These are phyloP conservation scores for Neosilurus hyrtlii DNA, from an alignment of 2,797 vertebrate species.

Conservation along the genomic window DNA sequence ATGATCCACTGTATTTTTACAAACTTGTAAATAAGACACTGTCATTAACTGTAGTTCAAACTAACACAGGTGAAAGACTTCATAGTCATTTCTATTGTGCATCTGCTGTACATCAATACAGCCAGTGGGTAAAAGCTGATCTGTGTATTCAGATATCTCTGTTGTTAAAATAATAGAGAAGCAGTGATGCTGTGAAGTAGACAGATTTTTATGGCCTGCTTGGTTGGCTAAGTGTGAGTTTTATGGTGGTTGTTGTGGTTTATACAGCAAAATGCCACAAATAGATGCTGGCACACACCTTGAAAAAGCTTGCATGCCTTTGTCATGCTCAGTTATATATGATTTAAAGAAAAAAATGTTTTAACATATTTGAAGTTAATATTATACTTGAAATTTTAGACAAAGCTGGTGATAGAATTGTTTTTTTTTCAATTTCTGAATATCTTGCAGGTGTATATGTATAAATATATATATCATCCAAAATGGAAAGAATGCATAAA, in stretches of 20 bases:
- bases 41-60: not conserved
- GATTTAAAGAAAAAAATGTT: too few species aligned
- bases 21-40: not conserved
- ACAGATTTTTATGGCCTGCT: not conserved
- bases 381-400: too few species aligned
- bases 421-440: too few species aligned
- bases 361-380: too few species aligned
- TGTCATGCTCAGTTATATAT: conserved; percentile 4
- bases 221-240: conserved; percentile 6
- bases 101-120: not conserved
- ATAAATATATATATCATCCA: too few species aligned
- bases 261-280: conserved; percentile 12
- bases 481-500: not conserved
- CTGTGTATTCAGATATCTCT: not conserved
- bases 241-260: conserved; percentile 11
- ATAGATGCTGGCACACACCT: not conserved
- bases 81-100: not conserved
- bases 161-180: not conserved
- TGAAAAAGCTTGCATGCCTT: not conserved
- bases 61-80: not conserved
- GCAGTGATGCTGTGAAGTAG: not conserved
- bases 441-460: too few species aligned
- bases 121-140: not conserved
- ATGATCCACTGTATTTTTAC: conserved; percentile 2
- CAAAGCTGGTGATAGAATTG: too few species aligned